Base-by-base conservation (phyloP, 2,113 vertebrate genomes). In the Synodontis membranacea region DNA sequence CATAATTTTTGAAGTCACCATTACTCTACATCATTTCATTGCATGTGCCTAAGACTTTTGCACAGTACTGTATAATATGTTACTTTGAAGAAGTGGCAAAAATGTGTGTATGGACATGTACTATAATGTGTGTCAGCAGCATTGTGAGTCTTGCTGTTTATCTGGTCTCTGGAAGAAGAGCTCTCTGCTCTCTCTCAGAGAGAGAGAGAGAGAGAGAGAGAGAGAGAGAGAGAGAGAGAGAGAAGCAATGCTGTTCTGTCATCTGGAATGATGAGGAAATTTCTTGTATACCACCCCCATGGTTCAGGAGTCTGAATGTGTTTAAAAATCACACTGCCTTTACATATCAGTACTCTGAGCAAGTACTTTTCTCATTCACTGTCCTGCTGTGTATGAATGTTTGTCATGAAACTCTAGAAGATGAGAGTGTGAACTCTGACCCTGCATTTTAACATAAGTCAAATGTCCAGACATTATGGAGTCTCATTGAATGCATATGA, bases 181-280 rank as follows among this genome's bases (percentile, higher is more conserved):
- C 92, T 90, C 92, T 94, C 91, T 94, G 94, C 94, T 93, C 92
- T 92, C 44, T 72, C 86, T 90, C 91, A 7, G 31, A 19, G 64
- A 68, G 64, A 68, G 31, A 68, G 31, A 37, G 31, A 37, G 64
- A 8, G 64, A 37, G 31, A 37, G 64, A 37, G 31, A 68, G 64
- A 68, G 31, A 66, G 58, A 62, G 58, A 62, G 58, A 62, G 25
- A 34, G 37, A 39, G 12, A 23, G 21, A 72, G 34, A 37, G 64
- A 68, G 34, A 68, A 19, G 64, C 15, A 74, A 84, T 84, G 3
- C 50, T 72, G 56, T 31, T 75, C 8, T 75, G 25, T 64, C 46
- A 84, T 84, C 70, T 84, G 56, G 28, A 62, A 48, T 84, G 28
- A 31, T 72, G 58, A 86, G 70, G 66, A 87, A 42, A 79, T 56